A percentile compares a stretch with the other conserved stretches of the same genome.
phyloP scores from a whole-genome alignment of 92 coral and sea anemone species.

The Parazoanthus atlanticus region DNA sequence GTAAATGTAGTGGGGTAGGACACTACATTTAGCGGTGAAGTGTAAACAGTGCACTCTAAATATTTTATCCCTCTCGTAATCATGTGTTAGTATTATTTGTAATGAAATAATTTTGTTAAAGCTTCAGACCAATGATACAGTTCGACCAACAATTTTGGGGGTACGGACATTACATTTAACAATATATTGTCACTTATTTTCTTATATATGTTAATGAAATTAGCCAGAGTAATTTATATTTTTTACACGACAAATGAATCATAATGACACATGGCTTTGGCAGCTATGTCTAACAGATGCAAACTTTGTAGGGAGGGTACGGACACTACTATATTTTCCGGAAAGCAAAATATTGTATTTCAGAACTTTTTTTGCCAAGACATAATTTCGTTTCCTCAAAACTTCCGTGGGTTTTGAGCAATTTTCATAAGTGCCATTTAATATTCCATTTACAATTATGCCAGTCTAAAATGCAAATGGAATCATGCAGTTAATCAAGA shows the following conservation, averaged over 20 bases:
- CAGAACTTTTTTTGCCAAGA: no score
- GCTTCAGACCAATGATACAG: neutral
- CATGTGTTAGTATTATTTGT: no score
- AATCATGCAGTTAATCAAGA: neutral
- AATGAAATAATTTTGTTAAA: neutral
- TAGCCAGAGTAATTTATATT: neutral
- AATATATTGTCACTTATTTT: neutral
- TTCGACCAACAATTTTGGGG: neutral
- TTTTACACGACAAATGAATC: neutral
- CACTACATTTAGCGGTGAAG: neutral
- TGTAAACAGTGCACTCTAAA: neutral
- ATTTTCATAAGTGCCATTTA: neutral
- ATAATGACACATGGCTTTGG: neutral
- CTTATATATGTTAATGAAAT: neutral
- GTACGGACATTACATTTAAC: neutral
- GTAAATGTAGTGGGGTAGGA: neutral
- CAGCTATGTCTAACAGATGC: neutral
- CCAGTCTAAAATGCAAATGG: neutral
- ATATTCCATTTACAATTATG: neutral
- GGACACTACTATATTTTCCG: neutral
- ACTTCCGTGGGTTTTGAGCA: neutral
- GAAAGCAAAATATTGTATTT: neutral
- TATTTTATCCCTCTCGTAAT: no score
- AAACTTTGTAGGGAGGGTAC: neutral
- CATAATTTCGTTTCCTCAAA: no score